phyloP scores from a whole-genome alignment of 2,888 invertebrate species.

The Ptycholaimellus sp. region DNA sequence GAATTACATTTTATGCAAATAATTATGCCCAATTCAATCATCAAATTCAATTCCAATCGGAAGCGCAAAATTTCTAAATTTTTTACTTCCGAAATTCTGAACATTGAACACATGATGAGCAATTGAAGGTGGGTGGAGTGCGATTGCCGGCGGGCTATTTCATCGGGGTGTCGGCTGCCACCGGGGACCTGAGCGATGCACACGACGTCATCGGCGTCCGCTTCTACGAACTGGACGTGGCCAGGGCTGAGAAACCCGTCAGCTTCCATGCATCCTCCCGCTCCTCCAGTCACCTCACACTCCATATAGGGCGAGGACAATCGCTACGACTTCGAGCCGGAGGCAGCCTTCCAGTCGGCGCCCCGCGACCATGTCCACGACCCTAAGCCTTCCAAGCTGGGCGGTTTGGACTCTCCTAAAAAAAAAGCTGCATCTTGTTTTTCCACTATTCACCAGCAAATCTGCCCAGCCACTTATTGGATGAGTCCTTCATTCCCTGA shows the following conservation, averaged over 20 bases:
- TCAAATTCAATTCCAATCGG: too few species aligned
- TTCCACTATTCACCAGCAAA: too few species aligned
- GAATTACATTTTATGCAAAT: too few species aligned
- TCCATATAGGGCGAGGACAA: slow-evolving; percentile 5
- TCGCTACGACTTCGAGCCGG: slow-evolving; percentile 45
- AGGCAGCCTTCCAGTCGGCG: slow-evolving; percentile 63
- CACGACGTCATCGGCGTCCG: slow-evolving; percentile 78
- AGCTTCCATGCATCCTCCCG: slow-evolving; percentile 9
- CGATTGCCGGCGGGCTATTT: slow-evolving; percentile 77
- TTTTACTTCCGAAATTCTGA: too few species aligned
- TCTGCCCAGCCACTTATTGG: too few species aligned
- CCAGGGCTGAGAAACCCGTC: slow-evolving; percentile 27
- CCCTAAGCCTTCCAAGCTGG: slow-evolving; percentile 54
- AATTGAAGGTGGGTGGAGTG: slow-evolving; percentile 46
- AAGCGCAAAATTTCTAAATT: too few species aligned
- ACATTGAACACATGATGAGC: too few species aligned
- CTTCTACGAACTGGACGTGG: slow-evolving; percentile 64
- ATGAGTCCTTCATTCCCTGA: too few species aligned
- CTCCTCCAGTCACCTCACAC: slow-evolving; percentile 6
- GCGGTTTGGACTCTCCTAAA: slow-evolving; percentile 49
- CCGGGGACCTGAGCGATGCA: slow-evolving; percentile 70
- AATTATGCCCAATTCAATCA: too few species aligned
- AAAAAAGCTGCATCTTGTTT: too few species aligned
- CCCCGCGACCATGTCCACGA: slow-evolving; percentile 75
- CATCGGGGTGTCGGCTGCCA: slow-evolving; percentile 78